Base-by-base conservation (phyloP, 2,888 invertebrate genomes). In the Ennomos fuscantarius region DNA sequence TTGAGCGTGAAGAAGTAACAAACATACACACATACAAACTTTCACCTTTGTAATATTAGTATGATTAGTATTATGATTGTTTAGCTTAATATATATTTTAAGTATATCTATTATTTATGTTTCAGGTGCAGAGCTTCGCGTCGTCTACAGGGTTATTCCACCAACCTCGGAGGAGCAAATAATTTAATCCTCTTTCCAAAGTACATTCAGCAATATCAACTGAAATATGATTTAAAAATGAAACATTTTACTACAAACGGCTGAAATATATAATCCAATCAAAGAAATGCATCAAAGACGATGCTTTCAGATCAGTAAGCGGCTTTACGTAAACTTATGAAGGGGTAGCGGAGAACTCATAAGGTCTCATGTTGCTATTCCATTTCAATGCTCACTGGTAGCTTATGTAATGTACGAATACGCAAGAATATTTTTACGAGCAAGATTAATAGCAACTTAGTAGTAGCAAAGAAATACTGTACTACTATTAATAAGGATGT, bases 351-450 rank as follows among this genome's bases (percentile, higher is more conserved):
- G 33, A 11, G 46, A 37, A 51, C 34, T 57, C 51, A 47, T 51
- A 56, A 50, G 42, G 51, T 13, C 36, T 46, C 24, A 12, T 6
- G 1, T 5, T 24, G 24, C 5, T 24, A 24, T 24, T 24, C 6
- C 24, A 24, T 24, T 24, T 24, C 34, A 34, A 55, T 13, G 44
- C 44, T 48, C 53, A 60, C 10, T 10, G 34, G 34, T 40, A 40
- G 9, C 8, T 15, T 13, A 9, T 15, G 54, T 37, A 49, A 31
- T 42, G 55, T 52, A 43, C 47, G 52, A 63, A 60, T 52, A 41
- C 52, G 49, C 40, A 55, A 42, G 13, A 56, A 62, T 63, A 66
- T 60, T 64, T 62, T 62, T 57, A 64, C 48, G 55, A 63, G 60
- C 57, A 39, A 58, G 55, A 60, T 61, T 62, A 60, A 55, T 56